phyloP scores from a whole-genome alignment of 2,113 vertebrate genomes.

The Siniperca chuatsi region DNA sequence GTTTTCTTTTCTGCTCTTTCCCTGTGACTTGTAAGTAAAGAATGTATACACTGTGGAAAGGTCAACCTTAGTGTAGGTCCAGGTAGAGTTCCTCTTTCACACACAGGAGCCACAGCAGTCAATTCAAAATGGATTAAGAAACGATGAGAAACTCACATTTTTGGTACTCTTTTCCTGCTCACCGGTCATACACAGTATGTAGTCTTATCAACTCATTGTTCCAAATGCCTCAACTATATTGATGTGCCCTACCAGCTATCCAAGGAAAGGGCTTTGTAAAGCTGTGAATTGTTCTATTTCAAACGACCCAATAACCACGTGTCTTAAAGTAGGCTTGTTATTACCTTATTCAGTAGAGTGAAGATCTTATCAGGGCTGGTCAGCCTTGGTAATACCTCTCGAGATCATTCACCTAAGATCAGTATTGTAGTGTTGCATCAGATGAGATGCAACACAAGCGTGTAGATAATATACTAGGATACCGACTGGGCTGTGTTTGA shows the following conservation, averaged over 20 bases:
- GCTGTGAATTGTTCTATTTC: constrained; percentile 83
- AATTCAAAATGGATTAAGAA: constrained; percentile 50
- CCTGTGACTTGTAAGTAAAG: constrained; percentile 72
- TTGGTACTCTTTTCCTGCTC: constrained; percentile 58
- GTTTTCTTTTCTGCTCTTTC: constrained; percentile 71
- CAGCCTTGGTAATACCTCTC: constrained; percentile 71
- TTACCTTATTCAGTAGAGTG: constrained; percentile 71
- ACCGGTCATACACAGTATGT: constrained; percentile 62
- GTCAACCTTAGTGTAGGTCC: constrained; percentile 46
- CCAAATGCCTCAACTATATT: constrained; percentile 81
- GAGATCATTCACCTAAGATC: constrained; percentile 66
- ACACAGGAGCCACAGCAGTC: constrained; percentile 49
- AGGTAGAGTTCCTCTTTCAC: constrained; percentile 61
- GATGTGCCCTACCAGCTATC: constrained; percentile 78
- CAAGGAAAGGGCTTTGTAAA: constrained; percentile 81
- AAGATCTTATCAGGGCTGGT: constrained; percentile 62
- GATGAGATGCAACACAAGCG: constrained; percentile 61
- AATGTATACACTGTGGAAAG: constrained; percentile 76
- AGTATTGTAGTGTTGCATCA: constrained; percentile 70
- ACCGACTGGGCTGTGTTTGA: constrained; percentile 72
- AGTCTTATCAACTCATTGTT: constrained; percentile 69
- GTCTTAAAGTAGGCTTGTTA: constrained; percentile 82
- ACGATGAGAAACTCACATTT: constrained; percentile 56
- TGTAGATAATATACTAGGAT: constrained; percentile 81
- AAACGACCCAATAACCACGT: constrained; percentile 80